Evolutionary conservation across 2,888 invertebrate species (phyloP), one percentile per base, ranked within the genome.

Genomic region (Aphidoletes aphidimyza): DNA sequence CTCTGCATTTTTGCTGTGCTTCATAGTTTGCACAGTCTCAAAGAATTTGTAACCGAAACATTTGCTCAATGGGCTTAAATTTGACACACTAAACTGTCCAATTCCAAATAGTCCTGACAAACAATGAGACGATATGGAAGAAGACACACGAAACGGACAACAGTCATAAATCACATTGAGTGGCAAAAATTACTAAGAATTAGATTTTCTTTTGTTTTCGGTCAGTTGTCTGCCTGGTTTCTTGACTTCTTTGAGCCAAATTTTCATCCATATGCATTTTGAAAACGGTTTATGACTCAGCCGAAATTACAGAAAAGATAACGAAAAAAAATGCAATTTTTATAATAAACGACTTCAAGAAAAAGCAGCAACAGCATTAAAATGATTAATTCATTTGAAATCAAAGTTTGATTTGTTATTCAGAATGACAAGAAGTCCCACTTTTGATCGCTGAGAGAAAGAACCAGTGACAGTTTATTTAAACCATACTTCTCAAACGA

Each of bases 161-260:
- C 17, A 69, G 30, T 81, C 36, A 37, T 81, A 81, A 81, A 81
- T 81, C 81, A 81, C 81, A 81, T 22, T 22, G 81, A 37, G 37
- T 81, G 81, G 81, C 37, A 81, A 81, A 37, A 81, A n/a, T 81
- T 81, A 81, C 81, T 37, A 22, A 81, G 81, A 81, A 81, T 81
- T 81, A 37, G 36, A 37, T 81, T 81, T 81, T 81, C 81, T 81
- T 81, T 81, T 81, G 81, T 81, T 37, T 54, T 54, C n/a, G 22
- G 22, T 17, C 19, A 19, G 8, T 47, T 54, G 22, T 17, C 19
- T 3, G 8, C 19, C 22, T 22, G 2, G n/a, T 54, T 22, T 6
- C 22, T 9, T 22, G 0, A 6, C 37, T 37, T n/a, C 17, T 17
- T 69, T n/a, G n/a, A 19, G n/a, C 19, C 37, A n/a, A n/a, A n/a